These are phyloP conservation scores for Sylvia borin DNA, from an alignment of 2,797 vertebrate species.

Conservation along the genomic window DNA sequence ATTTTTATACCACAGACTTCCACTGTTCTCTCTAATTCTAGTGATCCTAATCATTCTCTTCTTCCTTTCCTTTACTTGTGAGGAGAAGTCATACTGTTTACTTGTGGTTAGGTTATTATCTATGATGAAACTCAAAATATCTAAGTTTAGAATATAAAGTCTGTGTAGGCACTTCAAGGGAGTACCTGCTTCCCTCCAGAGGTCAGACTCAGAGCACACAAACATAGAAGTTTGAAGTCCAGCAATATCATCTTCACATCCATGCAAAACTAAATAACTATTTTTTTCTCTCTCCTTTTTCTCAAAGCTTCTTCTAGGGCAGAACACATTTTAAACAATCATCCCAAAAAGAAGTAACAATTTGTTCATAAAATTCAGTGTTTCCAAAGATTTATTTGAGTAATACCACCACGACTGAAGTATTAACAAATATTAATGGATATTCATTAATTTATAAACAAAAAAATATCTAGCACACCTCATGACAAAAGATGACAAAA, in stretches of 20 bases:
- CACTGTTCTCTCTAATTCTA: not conserved
- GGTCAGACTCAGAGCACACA: not conserved
- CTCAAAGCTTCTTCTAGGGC: not conserved
- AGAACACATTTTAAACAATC: not conserved
- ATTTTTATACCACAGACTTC: not conserved
- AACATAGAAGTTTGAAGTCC: not conserved
- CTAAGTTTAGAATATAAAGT: not conserved
- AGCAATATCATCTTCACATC: not conserved
- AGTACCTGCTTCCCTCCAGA: not conserved
- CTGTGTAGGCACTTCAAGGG: not conserved
- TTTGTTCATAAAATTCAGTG: not conserved
- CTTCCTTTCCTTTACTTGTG: not conserved
- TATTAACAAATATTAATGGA: not conserved
- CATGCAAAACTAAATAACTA: not conserved
- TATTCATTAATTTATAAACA: not conserved
- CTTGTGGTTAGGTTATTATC: not conserved
- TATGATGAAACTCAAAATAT: not conserved
- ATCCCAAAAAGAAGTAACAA: not conserved
- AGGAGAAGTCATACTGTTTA: not conserved
- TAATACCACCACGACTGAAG: not conserved
- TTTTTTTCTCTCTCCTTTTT: constrained; percentile 11
- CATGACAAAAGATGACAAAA: not conserved
- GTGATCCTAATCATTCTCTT: not conserved
- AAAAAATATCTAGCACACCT: not conserved
- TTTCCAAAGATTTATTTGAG: not conserved